Evolutionary conservation across 1,140 invertebrate genomes (phyloP).

Genomic region (Diabrotica virgifera): DNA sequence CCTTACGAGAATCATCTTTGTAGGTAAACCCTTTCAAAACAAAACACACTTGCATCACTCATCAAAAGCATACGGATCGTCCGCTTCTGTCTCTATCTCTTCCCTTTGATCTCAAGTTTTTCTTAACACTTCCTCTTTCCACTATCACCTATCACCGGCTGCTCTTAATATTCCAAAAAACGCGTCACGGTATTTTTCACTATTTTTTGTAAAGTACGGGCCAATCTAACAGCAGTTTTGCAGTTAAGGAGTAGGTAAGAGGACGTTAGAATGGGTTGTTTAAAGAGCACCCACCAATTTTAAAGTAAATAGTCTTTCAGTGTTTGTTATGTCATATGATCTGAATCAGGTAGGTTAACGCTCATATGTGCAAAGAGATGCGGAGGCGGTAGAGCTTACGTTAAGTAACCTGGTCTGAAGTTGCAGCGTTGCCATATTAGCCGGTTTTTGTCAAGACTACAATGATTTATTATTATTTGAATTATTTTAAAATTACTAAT

Average conservation of each 20-base stretch:
- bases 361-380: not conserved
- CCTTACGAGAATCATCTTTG: not conserved
- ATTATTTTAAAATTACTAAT: too few species aligned
- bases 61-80: not conserved
- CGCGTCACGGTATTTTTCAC: too few species aligned
- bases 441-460: too few species aligned
- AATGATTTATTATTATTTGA: too few species aligned
- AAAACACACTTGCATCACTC: not conserved
- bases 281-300: too few species aligned
- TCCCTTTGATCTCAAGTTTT: not conserved
- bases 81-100: not conserved
- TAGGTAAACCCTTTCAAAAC: not conserved
- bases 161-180: not conserved
- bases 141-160: not conserved
- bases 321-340: not conserved
- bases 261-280: too few species aligned
- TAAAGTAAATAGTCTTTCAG: too few species aligned
- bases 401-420: not conserved
- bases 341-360: not conserved
- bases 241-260: too few species aligned
- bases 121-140: not conserved
- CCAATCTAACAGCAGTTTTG: too few species aligned
- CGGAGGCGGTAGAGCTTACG: not conserved
- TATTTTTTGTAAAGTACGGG: too few species aligned
- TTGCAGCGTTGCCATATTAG: too few species aligned